Evolutionary conservation across 2,797 vertebrate genomes (phyloP).

Genomic region (Diplodus sargus): DNA sequence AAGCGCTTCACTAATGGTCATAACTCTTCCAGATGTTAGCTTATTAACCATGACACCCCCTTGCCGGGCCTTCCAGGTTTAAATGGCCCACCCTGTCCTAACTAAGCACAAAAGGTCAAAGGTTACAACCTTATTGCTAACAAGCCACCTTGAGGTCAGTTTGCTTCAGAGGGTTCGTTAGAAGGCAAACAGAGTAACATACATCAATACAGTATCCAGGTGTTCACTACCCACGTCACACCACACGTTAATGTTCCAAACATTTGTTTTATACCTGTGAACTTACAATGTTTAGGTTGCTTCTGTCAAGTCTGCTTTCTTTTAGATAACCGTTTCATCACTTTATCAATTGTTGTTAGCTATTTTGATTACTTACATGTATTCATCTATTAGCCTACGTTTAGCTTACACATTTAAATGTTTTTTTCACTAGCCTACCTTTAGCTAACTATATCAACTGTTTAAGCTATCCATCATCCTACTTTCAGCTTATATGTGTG

Average conservation of each 20-base stretch:
- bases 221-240: conserved; percentile 55
- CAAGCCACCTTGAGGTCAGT: conserved; percentile 75
- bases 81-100: conserved; percentile 81
- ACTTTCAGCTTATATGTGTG: background rate
- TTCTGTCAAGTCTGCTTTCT: background rate
- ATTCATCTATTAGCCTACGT: no score
- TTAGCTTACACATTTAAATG: no score
- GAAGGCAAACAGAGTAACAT: conserved; percentile 45
- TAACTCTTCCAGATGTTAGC: conserved; percentile 85
- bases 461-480: background rate
- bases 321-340: background rate
- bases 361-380: no score
- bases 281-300: background rate
- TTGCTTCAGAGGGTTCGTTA: conserved; percentile 65
- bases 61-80: conserved; percentile 57
- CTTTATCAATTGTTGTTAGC: no score
- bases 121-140: conserved; percentile 76
- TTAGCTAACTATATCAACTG: background rate
- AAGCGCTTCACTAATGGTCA: conserved; percentile 73
- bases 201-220: conserved; percentile 76
- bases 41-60: conserved; percentile 81
- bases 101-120: conserved; percentile 78
- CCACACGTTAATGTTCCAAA: background rate
- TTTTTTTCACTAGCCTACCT: no score
- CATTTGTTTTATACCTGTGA: background rate